These are phyloP conservation scores for Tinamus major DNA, from an alignment of 2,797 vertebrate genomes.

Conservation along the genomic window DNA sequence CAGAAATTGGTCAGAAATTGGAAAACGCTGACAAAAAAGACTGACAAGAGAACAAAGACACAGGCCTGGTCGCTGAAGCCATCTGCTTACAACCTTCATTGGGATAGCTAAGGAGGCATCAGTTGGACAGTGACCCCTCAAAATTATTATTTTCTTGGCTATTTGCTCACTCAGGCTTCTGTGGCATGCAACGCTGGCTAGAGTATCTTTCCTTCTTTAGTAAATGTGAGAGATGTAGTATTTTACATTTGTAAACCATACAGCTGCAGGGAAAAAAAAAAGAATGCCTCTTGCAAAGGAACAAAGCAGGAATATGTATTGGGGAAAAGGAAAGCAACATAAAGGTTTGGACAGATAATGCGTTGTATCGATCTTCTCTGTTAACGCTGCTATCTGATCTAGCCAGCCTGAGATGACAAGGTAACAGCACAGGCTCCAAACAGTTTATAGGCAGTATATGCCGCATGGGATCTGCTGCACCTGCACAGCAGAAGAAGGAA, in stretches of 20 bases:
- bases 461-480: fast-evolving
- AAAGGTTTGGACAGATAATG: background rate
- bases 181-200: background rate
- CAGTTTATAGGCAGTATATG: background rate
- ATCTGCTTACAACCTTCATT: background rate
- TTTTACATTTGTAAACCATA: background rate
- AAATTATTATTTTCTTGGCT: background rate
- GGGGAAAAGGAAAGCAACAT: background rate
- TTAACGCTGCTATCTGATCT: background rate
- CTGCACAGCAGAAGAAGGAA: background rate
- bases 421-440: background rate
- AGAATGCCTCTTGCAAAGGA: background rate
- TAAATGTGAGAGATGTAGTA: background rate
- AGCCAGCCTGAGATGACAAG: background rate
- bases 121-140: background rate
- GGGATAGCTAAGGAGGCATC: background rate
- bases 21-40: background rate
- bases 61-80: background rate
- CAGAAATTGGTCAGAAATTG: background rate
- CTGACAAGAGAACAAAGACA: background rate
- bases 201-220: background rate
- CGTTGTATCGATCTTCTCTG: background rate
- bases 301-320: background rate
- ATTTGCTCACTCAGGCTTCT: background rate
- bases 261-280: background rate